These are phyloP conservation scores for Catalaphyllia jardinei DNA, from an alignment of 64 coral and sea anemone genomes.

Conservation along the genomic window DNA sequence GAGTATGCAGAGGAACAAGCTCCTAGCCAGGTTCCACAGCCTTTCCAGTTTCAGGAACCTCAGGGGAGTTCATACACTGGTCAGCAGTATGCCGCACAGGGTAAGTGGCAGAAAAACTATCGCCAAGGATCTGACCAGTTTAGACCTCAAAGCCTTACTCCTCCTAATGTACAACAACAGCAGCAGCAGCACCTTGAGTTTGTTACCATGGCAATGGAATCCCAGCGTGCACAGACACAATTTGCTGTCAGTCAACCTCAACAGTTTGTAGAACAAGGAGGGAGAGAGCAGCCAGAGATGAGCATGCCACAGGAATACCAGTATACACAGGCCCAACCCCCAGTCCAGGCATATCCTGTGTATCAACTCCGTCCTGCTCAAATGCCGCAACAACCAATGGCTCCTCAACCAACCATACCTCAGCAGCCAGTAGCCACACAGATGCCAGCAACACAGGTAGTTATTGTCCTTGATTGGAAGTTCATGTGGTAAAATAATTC, in stretches of 20 bases:
- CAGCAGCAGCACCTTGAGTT: constrained; percentile 75
- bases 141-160: constrained; percentile 2
- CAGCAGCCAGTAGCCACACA: constrained; percentile 43
- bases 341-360: constrained; percentile 53
- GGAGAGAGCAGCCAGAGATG: constrained; percentile 32
- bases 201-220: constrained; percentile 35
- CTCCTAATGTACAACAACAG: constrained; percentile 70
- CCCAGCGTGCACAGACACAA: constrained; percentile 42
- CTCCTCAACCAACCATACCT: constrained; percentile 24
- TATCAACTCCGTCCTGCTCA: constrained; percentile 54
- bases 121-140: constrained; percentile 28
- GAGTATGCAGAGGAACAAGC: constrained; percentile 33
- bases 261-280: constrained; percentile 14
- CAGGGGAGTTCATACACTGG: not conserved
- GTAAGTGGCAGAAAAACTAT: constrained; percentile 35
- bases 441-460: constrained; percentile 43
- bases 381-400: constrained; percentile 28
- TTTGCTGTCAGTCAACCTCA: constrained; percentile 54
- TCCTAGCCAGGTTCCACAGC: not conserved
- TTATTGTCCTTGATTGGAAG: not conserved
- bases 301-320: constrained; percentile 55
- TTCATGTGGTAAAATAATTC: too few species aligned
- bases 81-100: not conserved
- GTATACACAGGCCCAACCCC: constrained; percentile 49
- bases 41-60: not conserved